These are phyloP conservation scores for Macquaria ambigua DNA, from an alignment of 2,113 vertebrate species.

Conservation along the genomic window DNA sequence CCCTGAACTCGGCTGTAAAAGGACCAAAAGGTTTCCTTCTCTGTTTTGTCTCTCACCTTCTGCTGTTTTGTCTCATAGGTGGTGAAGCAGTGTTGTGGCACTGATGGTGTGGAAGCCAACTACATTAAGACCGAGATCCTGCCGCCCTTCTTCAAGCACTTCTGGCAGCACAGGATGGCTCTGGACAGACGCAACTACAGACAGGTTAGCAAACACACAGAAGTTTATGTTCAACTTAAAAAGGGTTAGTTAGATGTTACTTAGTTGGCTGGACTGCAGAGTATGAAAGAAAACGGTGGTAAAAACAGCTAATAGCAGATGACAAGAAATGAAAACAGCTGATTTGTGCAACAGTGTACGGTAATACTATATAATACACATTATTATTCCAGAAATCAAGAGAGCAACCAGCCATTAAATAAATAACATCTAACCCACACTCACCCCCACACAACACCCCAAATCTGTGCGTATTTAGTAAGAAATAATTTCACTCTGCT, in stretches of 20 bases:
- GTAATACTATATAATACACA: too few species aligned
- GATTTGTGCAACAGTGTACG: too few species aligned
- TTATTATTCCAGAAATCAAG: too few species aligned
- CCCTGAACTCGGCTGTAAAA: background rate
- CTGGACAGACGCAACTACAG: constrained; percentile 98
- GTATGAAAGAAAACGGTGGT: too few species aligned
- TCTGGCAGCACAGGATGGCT: constrained; percentile 99
- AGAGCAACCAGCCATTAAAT: too few species aligned
- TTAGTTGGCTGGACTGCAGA: background rate
- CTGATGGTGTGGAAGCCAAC: constrained; percentile 98
- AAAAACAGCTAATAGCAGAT: too few species aligned
- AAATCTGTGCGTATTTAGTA: too few species aligned
- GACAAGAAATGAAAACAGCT: too few species aligned
- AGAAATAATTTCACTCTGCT: background rate
- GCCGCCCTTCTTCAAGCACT: constrained; percentile 99
- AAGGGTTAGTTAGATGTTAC: too few species aligned
- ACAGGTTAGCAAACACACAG: constrained; percentile 86
- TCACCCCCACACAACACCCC: too few species aligned
- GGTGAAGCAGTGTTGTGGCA: constrained; percentile 99
- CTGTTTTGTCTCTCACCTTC: constrained; percentile 24
- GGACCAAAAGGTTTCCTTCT: background rate
- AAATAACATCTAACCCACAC: too few species aligned
- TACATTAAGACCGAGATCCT: constrained; percentile 99
- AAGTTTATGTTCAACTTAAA: background rate
- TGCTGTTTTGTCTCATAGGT: constrained; percentile 86